Base-by-base conservation (phyloP, 2,888 invertebrate genomes). In the Luperina nickerlii region DNA sequence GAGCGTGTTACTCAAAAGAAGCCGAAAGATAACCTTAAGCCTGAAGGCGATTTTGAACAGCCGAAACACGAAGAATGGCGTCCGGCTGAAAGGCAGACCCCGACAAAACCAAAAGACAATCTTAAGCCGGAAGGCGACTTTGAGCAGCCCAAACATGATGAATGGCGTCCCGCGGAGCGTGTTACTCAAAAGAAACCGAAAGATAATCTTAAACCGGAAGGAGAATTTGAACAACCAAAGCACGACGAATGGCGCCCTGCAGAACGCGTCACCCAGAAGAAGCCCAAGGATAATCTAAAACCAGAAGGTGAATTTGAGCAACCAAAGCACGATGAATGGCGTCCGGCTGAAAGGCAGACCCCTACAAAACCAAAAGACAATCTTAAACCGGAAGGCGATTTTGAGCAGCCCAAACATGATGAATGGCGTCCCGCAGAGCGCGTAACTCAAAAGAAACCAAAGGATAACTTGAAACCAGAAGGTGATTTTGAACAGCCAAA, bases 291-390 rank as follows among this genome's bases (percentile, higher is more conserved):
- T 82, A 96, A 96, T 82, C 84, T 96, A 0, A 90, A 89, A 18
- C 96, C 96, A 0, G 75, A 76, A 20, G 75, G 75, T 0, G 73
- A 76, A 0, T 76, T 76, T 18, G 60, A 76, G 0, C 74, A 76
- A 3, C 75, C 75, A 0, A 76, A 76, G 8, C 70, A 80, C 0
- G 86, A 86, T 0, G 27, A 85, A 45, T 86, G 85, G 84, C 82
- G 80, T 0, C 86, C 86, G 0, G 86, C 94, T 65, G 97, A 97
- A 86, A 92, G 97, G 79, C 97, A 97, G 0, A 94, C 94, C 57
- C 97, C 95, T 77, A 97, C 94, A 63, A 97, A 95, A 84, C 98
- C 98, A 5, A 92, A 96, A 75, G 97, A 97, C 81, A 98, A 98
- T 87, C 90, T 98, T 0, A 95, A 92, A 72, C 97, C 97, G 0